Base-by-base conservation (phyloP, 2,797 vertebrate species). In the Typhlichthys subterraneus region DNA sequence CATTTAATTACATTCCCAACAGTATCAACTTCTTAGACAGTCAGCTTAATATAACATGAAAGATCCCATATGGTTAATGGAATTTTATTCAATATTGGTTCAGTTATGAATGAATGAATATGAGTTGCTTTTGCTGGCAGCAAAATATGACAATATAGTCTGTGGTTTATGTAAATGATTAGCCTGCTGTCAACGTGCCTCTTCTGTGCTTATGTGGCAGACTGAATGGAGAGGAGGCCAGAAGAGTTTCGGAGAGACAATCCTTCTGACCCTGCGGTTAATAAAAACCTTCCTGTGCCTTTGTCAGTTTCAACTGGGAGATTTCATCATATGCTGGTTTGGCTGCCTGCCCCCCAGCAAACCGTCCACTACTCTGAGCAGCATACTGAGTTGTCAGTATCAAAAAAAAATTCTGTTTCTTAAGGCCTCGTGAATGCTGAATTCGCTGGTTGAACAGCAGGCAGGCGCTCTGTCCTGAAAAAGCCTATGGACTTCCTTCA, bases 201-300 rank as follows among this genome's bases (percentile, higher is more conserved):
- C 61, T 49, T 72, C 63, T 65, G 81, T 63, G 69, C 49, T 19
- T 69, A 63, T 66, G 54, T 61, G 60, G 73, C 65, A 53, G 29
- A 31, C 1, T 0, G 45, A 70, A 56, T 57, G 62, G 72, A 66
- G 67, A 60, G 72, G 53, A 65, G 62, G 74, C 47, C 69, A 46
- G 70, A 57, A 68, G 65, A 59, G 67, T 72, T 69, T 69, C 68
- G 73, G 73, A 64, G 75, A 73, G 67, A 69, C 70, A 77, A 82
- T 85, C 80, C 71, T 76, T 80, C 80, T 88, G 84, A 90, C 87
- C 88, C 77, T 64, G 81, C 59, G 69, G 87, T 90, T 90, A 91
- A 89, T 91, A 81, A 91, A 92, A 90, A 82, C 84, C 84, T 87
- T 87, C 86, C 87, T 75, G 81, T 86, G 87, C 88, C 87, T 89